A percentile compares a stretch with the other conserved stretches of the same genome.
phyloP scores from a whole-genome alignment of 37 sponge, comb jelly and placozoan genomes.

The Chondrosia reniformis region DNA sequence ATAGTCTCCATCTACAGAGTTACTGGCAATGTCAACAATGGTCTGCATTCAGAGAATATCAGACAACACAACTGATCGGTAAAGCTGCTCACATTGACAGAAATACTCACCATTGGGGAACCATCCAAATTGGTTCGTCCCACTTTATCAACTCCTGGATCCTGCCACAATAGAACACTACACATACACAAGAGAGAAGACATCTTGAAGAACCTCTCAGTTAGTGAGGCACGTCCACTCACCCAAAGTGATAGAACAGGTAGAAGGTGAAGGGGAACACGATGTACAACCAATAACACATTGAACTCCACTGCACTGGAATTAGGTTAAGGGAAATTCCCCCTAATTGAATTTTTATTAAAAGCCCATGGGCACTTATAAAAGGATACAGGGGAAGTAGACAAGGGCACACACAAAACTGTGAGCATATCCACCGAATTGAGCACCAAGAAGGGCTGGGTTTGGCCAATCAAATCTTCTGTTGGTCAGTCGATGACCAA shows the following conservation, averaged over 20 bases:
- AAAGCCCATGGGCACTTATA: too few relatives aligned
- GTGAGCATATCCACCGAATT: conserved; percentile 30
- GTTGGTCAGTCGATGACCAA: not conserved
- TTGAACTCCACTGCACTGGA: not conserved
- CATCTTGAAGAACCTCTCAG: too few relatives aligned
- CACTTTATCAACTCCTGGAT: not conserved
- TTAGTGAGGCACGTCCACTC: conserved; percentile 2
- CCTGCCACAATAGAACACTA: too few relatives aligned
- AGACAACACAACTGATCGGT: not conserved
- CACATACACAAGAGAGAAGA: too few relatives aligned
- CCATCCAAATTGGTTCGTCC: not conserved
- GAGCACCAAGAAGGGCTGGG: conserved; percentile 54
- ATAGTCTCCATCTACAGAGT: not conserved
- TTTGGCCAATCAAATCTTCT: conserved; percentile 38
- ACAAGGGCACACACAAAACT: conserved; percentile 43
- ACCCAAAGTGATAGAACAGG: conserved; percentile 8
- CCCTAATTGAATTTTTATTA: too few relatives aligned
- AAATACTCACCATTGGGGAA: not conserved
- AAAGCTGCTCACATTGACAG: too few relatives aligned
- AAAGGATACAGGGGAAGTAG: conserved; percentile 57
- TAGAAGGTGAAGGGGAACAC: not conserved
- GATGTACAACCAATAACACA: not conserved
- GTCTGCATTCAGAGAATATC: not conserved
- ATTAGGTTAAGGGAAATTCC: not conserved
- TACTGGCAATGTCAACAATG: not conserved